Evolutionary conservation across 2,888 invertebrate species (phyloP), one percentile per base, ranked within the genome.

Genomic region (Therioaphis trifolii): DNA sequence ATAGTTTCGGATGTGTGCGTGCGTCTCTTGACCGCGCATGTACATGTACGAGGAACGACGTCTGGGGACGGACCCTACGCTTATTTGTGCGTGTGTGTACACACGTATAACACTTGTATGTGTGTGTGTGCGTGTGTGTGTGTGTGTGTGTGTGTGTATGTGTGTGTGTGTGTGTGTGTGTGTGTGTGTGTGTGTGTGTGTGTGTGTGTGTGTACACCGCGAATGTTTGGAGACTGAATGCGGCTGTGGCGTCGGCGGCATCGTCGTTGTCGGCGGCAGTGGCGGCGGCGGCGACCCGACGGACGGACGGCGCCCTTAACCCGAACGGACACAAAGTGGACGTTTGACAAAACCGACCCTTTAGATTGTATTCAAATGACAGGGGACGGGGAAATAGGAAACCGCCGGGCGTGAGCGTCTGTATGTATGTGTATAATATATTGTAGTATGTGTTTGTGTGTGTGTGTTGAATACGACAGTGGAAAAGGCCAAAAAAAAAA

Each of bases 271-370:
- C 21, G 29, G 7, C 4, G 3, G 27, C 43, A 18, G 18, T 11
- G 55, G 29, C 43, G 58, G 40, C 40, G 69, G 58, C 27, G 61
- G 61, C 35, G 58, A 72, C 71, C 71, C 24, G 49, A 40, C 74
- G 63, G 71, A 80, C 58, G 80, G 82, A 82, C 82, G 82, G 82
- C 82, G 82, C 74, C 82, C 82, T 74, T 82, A 82, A 82, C 82
- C 82, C 82, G 82, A 82, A 82, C 74, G 82, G 82, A 74, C 82
- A 24, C 74, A 82, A 82, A 82, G 82, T 82, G 72, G 72, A 74
- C 82, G 72, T 82, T 82, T 82, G 82, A 74, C 72, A 82, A 82
- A 82, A 82, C 72, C 74, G 82, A 82, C 82, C 82, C 82, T 82
- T 82, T 82, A 40, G 72, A 82, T 82, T 74, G 63, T 82, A 82